These are phyloP conservation scores for Platichthys flesus DNA, from an alignment of 2,113 vertebrate genomes.

Conservation along the genomic window DNA sequence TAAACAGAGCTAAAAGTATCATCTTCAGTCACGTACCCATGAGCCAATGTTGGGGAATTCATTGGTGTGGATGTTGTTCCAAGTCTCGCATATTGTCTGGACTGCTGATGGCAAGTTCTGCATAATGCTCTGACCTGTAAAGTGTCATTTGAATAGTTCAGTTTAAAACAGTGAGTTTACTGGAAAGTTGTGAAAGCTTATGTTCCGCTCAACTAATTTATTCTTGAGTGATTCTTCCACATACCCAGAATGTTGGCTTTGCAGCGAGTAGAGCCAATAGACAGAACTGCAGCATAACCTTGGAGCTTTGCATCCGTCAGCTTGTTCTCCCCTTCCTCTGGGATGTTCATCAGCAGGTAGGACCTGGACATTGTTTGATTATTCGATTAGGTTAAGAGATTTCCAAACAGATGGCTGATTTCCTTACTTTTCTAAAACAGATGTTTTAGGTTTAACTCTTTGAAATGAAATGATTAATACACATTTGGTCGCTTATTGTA, in stretches of 20 bases:
- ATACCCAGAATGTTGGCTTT: conserved; percentile 93
- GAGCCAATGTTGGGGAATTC: conserved; percentile 98
- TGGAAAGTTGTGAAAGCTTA: background rate
- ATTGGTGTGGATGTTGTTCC: conserved; percentile 96
- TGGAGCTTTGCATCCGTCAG: conserved; percentile 89
- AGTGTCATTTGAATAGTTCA: conserved; percentile 8
- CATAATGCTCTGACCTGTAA: conserved; percentile 88
- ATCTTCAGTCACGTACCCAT: conserved; percentile 86
- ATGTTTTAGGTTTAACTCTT: background rate
- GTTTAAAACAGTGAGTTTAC: background rate
- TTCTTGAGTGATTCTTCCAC: background rate
- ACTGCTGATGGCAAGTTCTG: conserved; percentile 94
- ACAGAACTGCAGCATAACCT: conserved; percentile 94
- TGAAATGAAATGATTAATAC: no score
- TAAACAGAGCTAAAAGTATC: background rate
- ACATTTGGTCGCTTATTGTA: no score
- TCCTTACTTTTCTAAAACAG: background rate
- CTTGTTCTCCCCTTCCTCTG: conserved; percentile 90
- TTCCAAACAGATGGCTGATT: background rate
- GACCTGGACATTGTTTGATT: conserved; percentile 81
- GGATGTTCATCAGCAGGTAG: conserved; percentile 93
- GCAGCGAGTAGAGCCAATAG: conserved; percentile 93
- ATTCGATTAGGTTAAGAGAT: background rate
- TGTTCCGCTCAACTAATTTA: background rate
- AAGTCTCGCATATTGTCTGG: conserved; percentile 92